Percentiles rank a stretch among this genome's conserved stretches.
phyloP scores from a whole-genome alignment of 2,113 vertebrate species.

The Orycteropus afer region DNA sequence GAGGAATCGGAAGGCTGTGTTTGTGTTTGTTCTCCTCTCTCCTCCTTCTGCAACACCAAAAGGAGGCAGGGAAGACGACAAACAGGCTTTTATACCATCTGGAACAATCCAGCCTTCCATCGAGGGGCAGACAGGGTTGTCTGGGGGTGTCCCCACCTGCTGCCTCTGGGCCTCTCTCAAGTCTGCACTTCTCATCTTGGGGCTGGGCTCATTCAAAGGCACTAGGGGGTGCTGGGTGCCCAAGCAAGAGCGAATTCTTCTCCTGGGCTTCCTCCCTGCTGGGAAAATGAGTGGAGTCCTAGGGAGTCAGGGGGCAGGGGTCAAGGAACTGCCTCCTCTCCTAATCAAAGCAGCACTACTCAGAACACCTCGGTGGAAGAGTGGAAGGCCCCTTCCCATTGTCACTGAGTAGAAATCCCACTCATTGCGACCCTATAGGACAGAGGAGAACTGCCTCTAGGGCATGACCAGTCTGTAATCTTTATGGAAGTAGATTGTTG shows the following conservation, averaged over 20 bases:
- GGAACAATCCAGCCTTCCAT: background rate
- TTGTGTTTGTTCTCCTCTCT: constrained; percentile 21
- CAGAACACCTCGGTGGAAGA: background rate
- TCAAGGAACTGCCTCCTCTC: fast-evolving
- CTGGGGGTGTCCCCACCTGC: background rate
- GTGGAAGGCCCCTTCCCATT: background rate
- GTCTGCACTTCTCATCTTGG: background rate
- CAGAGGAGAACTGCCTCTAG: background rate
- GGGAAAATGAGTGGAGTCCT: background rate
- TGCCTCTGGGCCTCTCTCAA: fast-evolving
- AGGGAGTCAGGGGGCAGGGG: background rate
- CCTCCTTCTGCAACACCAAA: background rate
- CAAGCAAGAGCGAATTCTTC: background rate
- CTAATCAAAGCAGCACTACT: background rate
- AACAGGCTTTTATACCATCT: background rate
- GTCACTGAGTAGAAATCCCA: background rate
- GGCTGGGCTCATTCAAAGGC: background rate
- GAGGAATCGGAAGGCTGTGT: constrained; percentile 66
- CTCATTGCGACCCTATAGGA: background rate
- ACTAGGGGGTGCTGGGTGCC: background rate
- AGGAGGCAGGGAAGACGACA: background rate
- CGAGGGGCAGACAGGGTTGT: background rate
- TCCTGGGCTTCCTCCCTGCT: background rate
- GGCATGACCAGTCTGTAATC: background rate
- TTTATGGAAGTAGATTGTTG: background rate